Conservation (phyloP, 37 sponge, comb jelly and placozoan genomes). For the Geodia barretti region DNA sequence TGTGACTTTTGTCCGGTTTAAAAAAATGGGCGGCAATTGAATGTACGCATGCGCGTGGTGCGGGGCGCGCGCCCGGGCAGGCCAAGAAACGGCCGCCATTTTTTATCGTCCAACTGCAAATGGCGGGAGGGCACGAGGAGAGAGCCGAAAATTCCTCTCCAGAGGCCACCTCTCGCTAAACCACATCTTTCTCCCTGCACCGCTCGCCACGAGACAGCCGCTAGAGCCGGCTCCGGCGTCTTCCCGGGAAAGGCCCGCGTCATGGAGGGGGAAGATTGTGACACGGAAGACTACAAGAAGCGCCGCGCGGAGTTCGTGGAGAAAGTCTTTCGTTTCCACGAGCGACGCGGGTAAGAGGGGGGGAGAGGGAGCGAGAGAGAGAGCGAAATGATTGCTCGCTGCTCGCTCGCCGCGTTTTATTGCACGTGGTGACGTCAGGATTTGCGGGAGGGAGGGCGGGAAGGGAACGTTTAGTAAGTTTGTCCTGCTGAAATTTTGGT, state of each 20-base stretch:
- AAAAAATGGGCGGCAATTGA: not conserved
- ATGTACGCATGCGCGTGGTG: not conserved
- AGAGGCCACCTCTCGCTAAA: too few species aligned
- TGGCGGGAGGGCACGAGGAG: constrained; percentile 1
- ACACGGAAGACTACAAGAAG: constrained; percentile 22
- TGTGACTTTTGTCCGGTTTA: too few species aligned
- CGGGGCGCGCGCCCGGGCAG: not conserved
- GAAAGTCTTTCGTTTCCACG: constrained; percentile 56
- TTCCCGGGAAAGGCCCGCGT: too few species aligned
- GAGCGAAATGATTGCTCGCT: too few species aligned
- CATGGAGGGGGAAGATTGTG: constrained; percentile 17
- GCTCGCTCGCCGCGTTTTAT: not conserved
- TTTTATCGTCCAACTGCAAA: not conserved
- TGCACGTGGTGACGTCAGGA: not conserved
- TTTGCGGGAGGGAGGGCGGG: not conserved
- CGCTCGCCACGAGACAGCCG: too few species aligned
- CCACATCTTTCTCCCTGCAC: too few species aligned
- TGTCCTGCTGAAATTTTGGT: too few species aligned
- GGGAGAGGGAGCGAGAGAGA: constrained; percentile 6
- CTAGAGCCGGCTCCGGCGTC: too few species aligned
- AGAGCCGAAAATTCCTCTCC: too few species aligned
- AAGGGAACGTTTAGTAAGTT: too few species aligned
- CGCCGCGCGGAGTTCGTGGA: constrained; percentile 30
- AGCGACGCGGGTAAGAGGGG: constrained; percentile 57
- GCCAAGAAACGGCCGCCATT: not conserved